phyloP scores from a whole-genome alignment of 2,113 vertebrate species.

The cattle (Bos taurus) region ARS-UCD2.0 NC_037337.1:67104001-67104500 shows the following conservation, averaged over 20 bases:
- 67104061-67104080: not conserved
- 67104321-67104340: not conserved
- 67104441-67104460: not conserved
- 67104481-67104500: not conserved
- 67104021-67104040: not conserved
- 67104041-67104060: not conserved
- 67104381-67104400: not conserved
- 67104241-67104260: not conserved
- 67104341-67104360: not conserved
- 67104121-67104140: not conserved
- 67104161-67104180: not conserved
- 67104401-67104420: not conserved
- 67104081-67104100: not conserved
- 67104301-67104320: not conserved
- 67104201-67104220: not conserved
- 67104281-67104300: not conserved
- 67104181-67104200: not conserved
- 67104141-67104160: not conserved
- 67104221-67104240: not conserved
- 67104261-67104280: not conserved
- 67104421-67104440: not conserved
- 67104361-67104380: not conserved
- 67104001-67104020: not conserved
- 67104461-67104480: not conserved
- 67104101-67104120: not conserved